Percentiles rank a stretch among this genome's conserved stretches.
These are phyloP conservation scores for Gephyroberyx darwinii DNA, from an alignment of 2,797 vertebrate genomes.

Conservation along the genomic window DNA sequence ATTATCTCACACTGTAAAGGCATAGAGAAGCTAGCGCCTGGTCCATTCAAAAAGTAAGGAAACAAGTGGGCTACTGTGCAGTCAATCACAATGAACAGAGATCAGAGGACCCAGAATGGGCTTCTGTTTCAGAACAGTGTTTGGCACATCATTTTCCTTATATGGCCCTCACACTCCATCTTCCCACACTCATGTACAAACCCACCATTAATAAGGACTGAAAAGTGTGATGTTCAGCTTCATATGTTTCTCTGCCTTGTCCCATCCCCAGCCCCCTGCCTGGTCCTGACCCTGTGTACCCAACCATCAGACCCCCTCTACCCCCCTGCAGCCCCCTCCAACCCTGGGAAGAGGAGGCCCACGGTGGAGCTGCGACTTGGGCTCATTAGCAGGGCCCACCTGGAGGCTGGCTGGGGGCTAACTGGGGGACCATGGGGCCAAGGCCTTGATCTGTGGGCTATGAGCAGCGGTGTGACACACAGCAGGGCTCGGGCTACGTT, in stretches of 20 bases:
- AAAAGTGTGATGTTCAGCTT: constrained; percentile 73
- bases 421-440: constrained; percentile 70
- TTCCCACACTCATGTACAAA: constrained; percentile 77
- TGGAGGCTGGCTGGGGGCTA: constrained; percentile 83
- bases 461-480: constrained; percentile 76
- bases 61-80: constrained; percentile 71
- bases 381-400: constrained; percentile 91
- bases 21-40: constrained; percentile 69
- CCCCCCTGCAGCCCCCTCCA: constrained; percentile 61
- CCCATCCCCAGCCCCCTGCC: constrained; percentile 74
- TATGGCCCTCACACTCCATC: constrained; percentile 48
- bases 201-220: constrained; percentile 71
- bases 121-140: constrained; percentile 66
- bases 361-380: constrained; percentile 74
- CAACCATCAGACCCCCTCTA: constrained; percentile 70
- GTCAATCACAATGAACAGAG: constrained; percentile 71
- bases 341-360: constrained; percentile 79
- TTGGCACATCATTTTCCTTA: constrained; percentile 66
- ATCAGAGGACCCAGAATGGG: constrained; percentile 72
- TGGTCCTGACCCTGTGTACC: constrained; percentile 74
- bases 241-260: constrained; percentile 65
- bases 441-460: constrained; percentile 87
- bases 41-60: constrained; percentile 64
- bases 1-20: constrained; percentile 74
- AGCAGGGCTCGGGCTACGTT: constrained; percentile 66